A percentile compares a stretch with the other conserved stretches of the same genome.
These are phyloP conservation scores for Cuculus canorus DNA, from an alignment of 2,797 vertebrate genomes.

Conservation along the genomic window DNA sequence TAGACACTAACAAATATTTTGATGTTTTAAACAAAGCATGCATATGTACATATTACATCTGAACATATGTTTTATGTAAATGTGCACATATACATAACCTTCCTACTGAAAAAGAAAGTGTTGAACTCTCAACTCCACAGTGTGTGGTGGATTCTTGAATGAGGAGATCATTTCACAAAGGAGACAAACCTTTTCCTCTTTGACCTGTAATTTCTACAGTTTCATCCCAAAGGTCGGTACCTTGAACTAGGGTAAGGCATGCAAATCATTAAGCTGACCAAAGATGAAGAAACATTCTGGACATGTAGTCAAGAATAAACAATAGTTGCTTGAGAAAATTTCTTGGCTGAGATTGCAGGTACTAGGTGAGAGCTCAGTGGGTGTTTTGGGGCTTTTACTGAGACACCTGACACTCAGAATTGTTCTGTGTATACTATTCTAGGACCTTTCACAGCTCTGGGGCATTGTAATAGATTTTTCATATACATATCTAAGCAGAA, in stretches of 20 bases:
- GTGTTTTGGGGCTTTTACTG: neutral
- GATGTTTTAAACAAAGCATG: neutral
- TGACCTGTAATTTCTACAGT: neutral
- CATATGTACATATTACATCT: neutral
- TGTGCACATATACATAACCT: neutral
- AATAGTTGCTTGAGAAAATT: neutral
- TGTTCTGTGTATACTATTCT: neutral
- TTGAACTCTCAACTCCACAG: neutral
- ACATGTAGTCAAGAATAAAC: neutral
- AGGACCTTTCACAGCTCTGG: neutral
- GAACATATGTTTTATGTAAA: neutral
- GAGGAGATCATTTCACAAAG: neutral
- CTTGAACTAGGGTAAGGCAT: neutral
- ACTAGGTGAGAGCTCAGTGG: neutral
- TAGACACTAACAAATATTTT: neutral
- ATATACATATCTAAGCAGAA: neutral
- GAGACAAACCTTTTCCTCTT: neutral
- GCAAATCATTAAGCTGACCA: neutral
- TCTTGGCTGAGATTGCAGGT: neutral
- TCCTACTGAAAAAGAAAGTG: neutral
- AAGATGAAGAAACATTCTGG: neutral
- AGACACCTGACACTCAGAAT: neutral
- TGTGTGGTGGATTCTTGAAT: neutral
- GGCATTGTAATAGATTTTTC: neutral
- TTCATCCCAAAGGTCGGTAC: neutral